Base-by-base conservation (phyloP, 2,797 vertebrate genomes). In the Avahi laniger region DNA sequence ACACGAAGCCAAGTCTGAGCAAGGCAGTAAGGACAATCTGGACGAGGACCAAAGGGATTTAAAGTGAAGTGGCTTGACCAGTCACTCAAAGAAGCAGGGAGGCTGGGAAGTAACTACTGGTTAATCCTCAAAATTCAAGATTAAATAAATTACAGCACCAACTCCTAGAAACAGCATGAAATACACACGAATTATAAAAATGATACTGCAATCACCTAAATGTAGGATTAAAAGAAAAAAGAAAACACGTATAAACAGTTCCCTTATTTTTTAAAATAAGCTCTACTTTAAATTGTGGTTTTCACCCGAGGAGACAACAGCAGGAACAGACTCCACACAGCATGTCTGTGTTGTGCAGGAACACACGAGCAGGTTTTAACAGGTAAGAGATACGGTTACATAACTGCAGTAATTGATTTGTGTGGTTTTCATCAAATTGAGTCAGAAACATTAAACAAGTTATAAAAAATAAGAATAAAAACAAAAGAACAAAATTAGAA, bases 341-440 rank as follows among this genome's bases (percentile, higher is more conserved):
- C 30, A 1, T 0, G 7, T 0, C 7, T 9, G 13, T 0, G 5
- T 0, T 24, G n/a, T 1, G 3, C 1, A 22, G 82, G 17, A 50
- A 28, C 11, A 30, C 10, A 5, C 0, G 0, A 41, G 35, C 5
- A 2, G 48, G 46, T n/a, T 46, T 38, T 35, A 9, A 4, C 52
- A 18, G 41, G 38, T 28, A 7, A 46, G 46, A 26, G 18, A 18
- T 2, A 2, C 0, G 5, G 1, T 1, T 1, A 8, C 0, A 3
- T 0, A n/a, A 54, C 18, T 0, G 0, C 30, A 50, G 2, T 3
- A 20, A 10, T n/a, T 0, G 1, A 18, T 1, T 6, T 15, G 22
- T 1, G 13, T 7, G 4, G 38, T 3, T 24, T 5, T 4, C 35
- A 61, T 9, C 73, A 52, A 22, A 67, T 0, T 0, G 20, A 84